Evolutionary conservation across 2,797 vertebrate species (phyloP).

Genomic region (Hozukius guyotensis): DNA sequence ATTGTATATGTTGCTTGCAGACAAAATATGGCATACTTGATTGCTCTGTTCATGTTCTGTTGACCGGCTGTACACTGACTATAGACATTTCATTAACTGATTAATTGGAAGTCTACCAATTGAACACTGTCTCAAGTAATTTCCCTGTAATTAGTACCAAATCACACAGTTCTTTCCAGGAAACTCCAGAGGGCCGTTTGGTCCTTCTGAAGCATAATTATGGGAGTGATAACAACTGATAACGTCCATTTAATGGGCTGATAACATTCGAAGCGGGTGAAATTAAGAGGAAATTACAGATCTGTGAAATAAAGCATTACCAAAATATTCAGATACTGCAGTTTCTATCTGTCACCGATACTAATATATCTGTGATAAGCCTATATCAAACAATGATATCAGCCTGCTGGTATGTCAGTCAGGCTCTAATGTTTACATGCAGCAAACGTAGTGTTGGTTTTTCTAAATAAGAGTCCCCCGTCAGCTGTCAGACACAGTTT

Average conservation of each 20-base stretch:
- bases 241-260: neutral
- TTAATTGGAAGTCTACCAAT: neutral
- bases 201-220: neutral
- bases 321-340: neutral
- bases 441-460: constrained; percentile 34
- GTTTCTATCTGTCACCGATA: neutral
- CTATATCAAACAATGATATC: too few species aligned
- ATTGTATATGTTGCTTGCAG: neutral
- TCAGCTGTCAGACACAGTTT: constrained; percentile 35
- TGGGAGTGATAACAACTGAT: neutral
- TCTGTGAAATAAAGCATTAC: neutral
- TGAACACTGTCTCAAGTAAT: neutral
- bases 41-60: neutral
- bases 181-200: neutral
- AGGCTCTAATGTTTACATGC: constrained; percentile 19
- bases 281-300: neutral
- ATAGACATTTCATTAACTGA: neutral
- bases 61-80: neutral
- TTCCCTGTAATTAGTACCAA: neutral
- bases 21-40: too few species aligned
- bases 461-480: constrained; percentile 27
- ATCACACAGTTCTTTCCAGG: neutral
- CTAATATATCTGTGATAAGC: neutral
- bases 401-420: neutral
- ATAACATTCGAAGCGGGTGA: neutral